Evolutionary conservation across 2,888 invertebrate genomes (phyloP), one percentile per base, ranked within the genome.

Genomic region (Caenorhabditis wallacei): DNA sequence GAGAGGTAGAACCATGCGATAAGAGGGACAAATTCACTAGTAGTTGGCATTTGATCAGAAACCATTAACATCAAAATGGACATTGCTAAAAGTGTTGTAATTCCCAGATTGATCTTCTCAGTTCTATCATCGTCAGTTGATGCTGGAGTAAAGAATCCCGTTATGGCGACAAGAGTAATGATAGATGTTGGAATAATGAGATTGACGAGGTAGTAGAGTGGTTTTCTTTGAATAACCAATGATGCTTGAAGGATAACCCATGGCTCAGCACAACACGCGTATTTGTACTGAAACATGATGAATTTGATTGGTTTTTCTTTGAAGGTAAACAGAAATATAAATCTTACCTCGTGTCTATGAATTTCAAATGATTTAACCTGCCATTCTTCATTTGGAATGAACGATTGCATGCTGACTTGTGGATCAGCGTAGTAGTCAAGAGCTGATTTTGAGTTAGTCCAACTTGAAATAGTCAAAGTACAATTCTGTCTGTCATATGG

Each of bases 1-100:
- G 89, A 89, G 24, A 91, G 80, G 75, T 91, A 91, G 85, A 91
- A 91, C 91, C 91, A 90, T 3, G 90, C 90, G 48, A 91, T 91
- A 35, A 91, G 84, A 16, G 91, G 91, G n/a, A 91, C 90, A 80
- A 91, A 91, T 76, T 91, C 91, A 24, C 84, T 84, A 13, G 90
- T 93, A 1, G 93, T 92, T 0, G 93, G 93, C 93, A 93, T 93
- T 69, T 92, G 92, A 84, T 93, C 93, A 2, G 93, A 92, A 2
- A 93, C 92, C 84, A 93, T 92, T 68, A 93, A 87, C 93, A 93
- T 92, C 86, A 93, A 91, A 69, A 93, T 93, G 7, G 93, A 92
- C 90, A 93, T 93, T 8, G 93, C 93, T 78, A 93, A 87, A 30
- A 90, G 85, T 0, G 88, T 88, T 2, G 88, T 88, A 68, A 88